These are phyloP conservation scores for Tapirus indicus DNA, from an alignment of 2,797 vertebrate genomes.

Conservation along the genomic window DNA sequence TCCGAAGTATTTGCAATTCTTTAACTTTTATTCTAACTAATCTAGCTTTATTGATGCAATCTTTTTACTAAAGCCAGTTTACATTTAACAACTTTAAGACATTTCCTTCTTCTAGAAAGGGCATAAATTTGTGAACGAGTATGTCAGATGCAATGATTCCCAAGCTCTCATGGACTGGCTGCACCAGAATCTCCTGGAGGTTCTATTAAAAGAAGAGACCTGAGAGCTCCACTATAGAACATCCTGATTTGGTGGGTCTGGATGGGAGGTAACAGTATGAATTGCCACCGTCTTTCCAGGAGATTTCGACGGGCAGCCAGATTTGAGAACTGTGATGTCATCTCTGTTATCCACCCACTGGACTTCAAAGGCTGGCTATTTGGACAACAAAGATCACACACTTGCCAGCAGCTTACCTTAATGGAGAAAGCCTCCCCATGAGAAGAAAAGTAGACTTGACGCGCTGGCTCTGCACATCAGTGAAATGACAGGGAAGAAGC, in stretches of 20 bases:
- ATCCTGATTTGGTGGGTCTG: neutral
- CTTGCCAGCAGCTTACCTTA: neutral
- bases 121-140: neutral
- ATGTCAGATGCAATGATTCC: neutral
- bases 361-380: neutral
- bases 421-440: neutral
- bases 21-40: constrained; percentile 43
- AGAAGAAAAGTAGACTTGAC: neutral
- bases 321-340: neutral
- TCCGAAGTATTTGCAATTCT: neutral
- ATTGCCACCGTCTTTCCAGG: neutral
- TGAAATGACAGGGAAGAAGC: neutral
- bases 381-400: neutral
- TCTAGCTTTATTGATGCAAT: neutral
- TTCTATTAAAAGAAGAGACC: neutral
- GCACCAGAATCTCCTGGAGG: neutral
- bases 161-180: neutral
- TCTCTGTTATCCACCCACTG: neutral
- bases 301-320: neutral
- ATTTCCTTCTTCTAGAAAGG: constrained; percentile 1
- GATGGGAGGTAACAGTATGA: neutral
- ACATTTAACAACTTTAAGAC: constrained; percentile 5
- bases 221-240: neutral
- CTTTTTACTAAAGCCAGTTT: neutral
- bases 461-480: neutral